These are phyloP conservation scores for Oryzaephilus surinamensis DNA, from an alignment of 1,140 invertebrate genomes.

Conservation along the genomic window DNA sequence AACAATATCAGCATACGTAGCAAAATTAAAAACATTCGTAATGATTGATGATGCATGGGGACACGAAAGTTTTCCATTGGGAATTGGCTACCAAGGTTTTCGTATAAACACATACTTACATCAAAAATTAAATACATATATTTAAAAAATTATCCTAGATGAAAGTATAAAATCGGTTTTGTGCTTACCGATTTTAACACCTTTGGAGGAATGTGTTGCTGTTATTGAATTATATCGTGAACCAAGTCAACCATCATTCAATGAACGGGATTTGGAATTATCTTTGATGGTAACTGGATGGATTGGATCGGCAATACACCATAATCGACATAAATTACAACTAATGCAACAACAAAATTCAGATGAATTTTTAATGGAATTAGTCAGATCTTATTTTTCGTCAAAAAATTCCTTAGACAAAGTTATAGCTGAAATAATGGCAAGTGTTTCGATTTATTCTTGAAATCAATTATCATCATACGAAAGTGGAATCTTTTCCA, in stretches of 20 bases:
- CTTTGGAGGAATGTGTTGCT: conserved; percentile 41
- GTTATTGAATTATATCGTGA: conserved; percentile 42
- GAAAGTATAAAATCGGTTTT: conserved; percentile 39
- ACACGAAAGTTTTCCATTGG: conserved; percentile 41
- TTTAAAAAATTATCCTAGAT: conserved; percentile 13
- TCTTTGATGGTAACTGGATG: conserved; percentile 40
- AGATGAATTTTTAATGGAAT: conserved; percentile 39
- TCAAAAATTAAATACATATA: neutral
- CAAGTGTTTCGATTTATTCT: conserved; percentile 18
- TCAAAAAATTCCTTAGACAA: conserved; percentile 41
- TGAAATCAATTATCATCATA: conserved; percentile 7
- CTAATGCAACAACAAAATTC: conserved; percentile 40
- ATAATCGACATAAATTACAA: conserved; percentile 39
- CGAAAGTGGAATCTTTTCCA: conserved; percentile 23
- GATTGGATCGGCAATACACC: conserved; percentile 45
- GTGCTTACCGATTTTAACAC: conserved; percentile 43
- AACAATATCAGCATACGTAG: conserved; percentile 42
- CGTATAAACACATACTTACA: neutral
- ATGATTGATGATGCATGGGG: conserved; percentile 40
- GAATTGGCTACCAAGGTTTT: conserved; percentile 28
- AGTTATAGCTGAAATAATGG: conserved; percentile 44
- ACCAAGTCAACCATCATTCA: conserved; percentile 25
- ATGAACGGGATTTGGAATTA: conserved; percentile 29
- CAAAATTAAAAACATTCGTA: conserved; percentile 40
- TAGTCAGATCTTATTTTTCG: conserved; percentile 42